These are phyloP conservation scores for Drosophila atroscutellata DNA, from an alignment of 2,888 invertebrate genomes.

Conservation along the genomic window DNA sequence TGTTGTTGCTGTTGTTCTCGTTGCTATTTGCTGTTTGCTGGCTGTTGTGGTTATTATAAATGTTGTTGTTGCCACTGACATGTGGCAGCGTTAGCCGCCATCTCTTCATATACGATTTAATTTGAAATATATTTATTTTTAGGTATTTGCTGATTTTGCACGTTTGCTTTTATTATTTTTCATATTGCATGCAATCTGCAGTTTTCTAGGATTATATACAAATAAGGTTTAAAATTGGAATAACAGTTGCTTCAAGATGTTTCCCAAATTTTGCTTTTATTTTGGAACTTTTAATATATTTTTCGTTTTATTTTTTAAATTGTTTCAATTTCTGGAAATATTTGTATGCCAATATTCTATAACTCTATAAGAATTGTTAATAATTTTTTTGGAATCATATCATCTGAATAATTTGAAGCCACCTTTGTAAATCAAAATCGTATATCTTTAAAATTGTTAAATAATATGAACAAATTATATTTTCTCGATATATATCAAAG, in stretches of 20 bases:
- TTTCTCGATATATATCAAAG: neutral
- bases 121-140: neutral
- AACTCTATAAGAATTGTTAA: neutral
- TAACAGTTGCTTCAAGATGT: neutral
- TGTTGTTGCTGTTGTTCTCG: conserved; percentile 31
- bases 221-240: conserved; percentile 3
- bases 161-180: conserved; percentile 6
- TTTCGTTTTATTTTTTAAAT: neutral
- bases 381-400: neutral
- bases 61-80: conserved; percentile 41
- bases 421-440: no score
- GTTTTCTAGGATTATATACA: conserved; percentile 9
- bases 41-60: conserved; percentile 29
- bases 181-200: conserved; percentile 3
- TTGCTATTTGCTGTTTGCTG: conserved; percentile 24
- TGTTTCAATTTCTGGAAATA: neutral
- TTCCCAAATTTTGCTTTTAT: neutral
- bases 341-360: neutral
- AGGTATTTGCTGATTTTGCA: conserved; percentile 12
- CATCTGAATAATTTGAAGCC: neutral
- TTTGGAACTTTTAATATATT: neutral
- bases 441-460: no score
- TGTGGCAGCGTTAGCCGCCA: conserved; percentile 32
- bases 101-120: neutral
- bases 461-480: no score